phyloP scores from a whole-genome alignment of 1,140 invertebrate species.

The Pseudachorutes palmiensis region DNA sequence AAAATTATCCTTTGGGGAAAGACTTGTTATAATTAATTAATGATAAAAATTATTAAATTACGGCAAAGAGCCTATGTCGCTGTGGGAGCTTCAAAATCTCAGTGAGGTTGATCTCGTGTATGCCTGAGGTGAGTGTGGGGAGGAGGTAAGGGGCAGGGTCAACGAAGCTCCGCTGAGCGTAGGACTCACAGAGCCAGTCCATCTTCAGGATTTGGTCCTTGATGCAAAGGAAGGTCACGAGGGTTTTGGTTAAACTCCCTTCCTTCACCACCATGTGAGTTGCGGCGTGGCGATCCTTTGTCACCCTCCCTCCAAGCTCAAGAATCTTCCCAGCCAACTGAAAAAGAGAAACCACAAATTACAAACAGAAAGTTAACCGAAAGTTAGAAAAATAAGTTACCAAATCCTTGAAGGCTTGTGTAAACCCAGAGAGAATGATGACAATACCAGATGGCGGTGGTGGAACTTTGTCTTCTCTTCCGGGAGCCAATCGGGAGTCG shows the following conservation, averaged over 20 bases:
- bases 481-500: neutral
- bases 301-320: neutral
- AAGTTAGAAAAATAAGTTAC: neutral
- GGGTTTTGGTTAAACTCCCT: neutral
- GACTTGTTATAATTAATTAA: too few relatives aligned
- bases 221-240: neutral
- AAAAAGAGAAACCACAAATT: neutral
- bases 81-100: neutral
- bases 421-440: neutral
- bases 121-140: neutral
- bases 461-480: neutral
- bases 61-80: neutral
- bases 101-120: neutral
- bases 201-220: neutral
- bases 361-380: neutral
- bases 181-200: neutral
- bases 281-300: neutral
- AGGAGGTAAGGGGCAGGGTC: neutral
- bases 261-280: neutral
- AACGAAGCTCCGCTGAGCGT: neutral
- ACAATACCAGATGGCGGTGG: neutral
- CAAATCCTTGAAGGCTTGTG: neutral
- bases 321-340: neutral
- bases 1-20: too few relatives aligned
- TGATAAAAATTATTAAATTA: conserved; percentile 6